These are phyloP conservation scores for Eretmocerus hayati DNA, from an alignment of 2,888 invertebrate species.

Conservation along the genomic window DNA sequence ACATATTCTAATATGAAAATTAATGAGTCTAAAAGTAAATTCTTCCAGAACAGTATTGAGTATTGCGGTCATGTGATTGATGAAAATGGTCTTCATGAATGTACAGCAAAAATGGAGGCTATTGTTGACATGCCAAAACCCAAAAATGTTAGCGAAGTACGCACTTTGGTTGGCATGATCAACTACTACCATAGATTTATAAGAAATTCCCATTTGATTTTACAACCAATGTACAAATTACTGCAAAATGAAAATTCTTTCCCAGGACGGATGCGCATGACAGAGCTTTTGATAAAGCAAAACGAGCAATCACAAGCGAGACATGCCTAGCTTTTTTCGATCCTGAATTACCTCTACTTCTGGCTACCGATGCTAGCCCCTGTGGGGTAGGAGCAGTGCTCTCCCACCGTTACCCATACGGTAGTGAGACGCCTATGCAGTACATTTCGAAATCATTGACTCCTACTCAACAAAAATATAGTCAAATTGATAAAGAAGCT, in stretches of 20 bases:
- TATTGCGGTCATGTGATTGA: constrained; percentile 11
- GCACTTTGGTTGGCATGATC: constrained; percentile 14
- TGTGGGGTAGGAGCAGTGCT: too few relatives aligned
- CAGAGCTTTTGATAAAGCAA: constrained; percentile 1
- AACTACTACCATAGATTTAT: too few relatives aligned
- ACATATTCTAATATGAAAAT: constrained; percentile 4
- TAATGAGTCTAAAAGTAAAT: constrained; percentile 4
- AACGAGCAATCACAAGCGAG: too few relatives aligned
- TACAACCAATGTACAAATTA: constrained; percentile 3
- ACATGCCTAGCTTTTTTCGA: constrained; percentile 21
- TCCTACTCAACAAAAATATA: too few relatives aligned
- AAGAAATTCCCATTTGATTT: constrained; percentile 4
- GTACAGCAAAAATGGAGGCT: constrained; percentile 7
- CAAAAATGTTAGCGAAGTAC: constrained; percentile 9
- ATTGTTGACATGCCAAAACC: constrained; percentile 26
- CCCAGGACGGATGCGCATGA: not conserved
- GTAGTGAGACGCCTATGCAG: constrained; percentile 1
- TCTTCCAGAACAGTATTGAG: constrained; percentile 12
- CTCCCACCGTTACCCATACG: constrained; percentile 5
- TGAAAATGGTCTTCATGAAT: constrained; percentile 17
- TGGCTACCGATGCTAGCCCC: constrained; percentile 16
- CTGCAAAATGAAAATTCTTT: not conserved
- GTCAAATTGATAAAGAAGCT: too few relatives aligned
- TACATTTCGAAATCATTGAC: not conserved
- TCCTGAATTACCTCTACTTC: constrained; percentile 24